phyloP scores from a whole-genome alignment of 2,888 invertebrate genomes.

The Trisateles emortualis region DNA sequence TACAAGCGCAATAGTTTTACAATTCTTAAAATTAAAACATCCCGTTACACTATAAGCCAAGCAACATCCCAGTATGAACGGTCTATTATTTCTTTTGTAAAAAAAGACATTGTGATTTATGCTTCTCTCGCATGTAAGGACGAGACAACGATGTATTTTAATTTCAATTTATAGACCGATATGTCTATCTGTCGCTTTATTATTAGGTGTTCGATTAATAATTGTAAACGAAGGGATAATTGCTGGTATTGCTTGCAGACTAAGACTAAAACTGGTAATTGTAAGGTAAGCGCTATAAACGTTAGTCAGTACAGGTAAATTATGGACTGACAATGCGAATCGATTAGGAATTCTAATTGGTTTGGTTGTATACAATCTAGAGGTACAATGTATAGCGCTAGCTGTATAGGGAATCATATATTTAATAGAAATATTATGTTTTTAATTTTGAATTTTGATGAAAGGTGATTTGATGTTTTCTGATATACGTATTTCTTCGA shows the following conservation, averaged over 20 bases:
- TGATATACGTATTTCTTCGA: no score
- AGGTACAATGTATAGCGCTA: no score
- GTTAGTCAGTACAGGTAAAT: not conserved
- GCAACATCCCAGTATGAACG: conserved; percentile 55
- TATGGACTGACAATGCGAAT: not conserved
- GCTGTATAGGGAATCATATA: no score
- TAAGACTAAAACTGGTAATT: not conserved
- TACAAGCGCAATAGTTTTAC: no score
- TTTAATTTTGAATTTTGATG: no score
- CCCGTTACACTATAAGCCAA: conserved; percentile 54
- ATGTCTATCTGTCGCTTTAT: conserved; percentile 63
- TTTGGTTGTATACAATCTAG: conserved; percentile 4
- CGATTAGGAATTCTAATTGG: conserved; percentile 9
- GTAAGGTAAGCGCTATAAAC: not conserved
- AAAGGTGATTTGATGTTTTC: no score
- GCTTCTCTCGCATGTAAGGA: conserved; percentile 70
- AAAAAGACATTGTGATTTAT: conserved; percentile 76
- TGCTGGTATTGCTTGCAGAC: conserved; percentile 30
- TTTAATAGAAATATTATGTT: no score
- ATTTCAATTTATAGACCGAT: conserved; percentile 84
- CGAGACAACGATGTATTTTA: conserved; percentile 74
- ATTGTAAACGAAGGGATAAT: conserved; percentile 62
- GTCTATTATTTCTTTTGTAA: conserved; percentile 78
- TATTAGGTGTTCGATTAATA: conserved; percentile 72
- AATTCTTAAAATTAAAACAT: not conserved